Evolutionary conservation across 2,797 vertebrate species (phyloP), one percentile per base, ranked within the genome.

Genomic region (Acanthis flammea): DNA sequence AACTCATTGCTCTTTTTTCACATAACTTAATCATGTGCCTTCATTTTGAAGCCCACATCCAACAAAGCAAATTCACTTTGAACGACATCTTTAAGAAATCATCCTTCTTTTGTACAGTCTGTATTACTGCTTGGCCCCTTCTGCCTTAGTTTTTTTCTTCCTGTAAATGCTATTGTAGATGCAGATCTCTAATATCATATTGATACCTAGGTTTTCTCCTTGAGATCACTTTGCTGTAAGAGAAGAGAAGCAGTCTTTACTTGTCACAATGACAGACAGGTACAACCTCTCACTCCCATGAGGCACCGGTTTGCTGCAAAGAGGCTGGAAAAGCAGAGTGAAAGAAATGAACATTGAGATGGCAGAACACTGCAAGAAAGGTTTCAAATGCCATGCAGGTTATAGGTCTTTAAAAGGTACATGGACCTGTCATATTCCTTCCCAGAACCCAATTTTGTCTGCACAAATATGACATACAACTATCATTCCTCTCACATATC

Each of bases 21-120:
- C 19, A 18, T 70, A 72, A 62, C 21, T 48, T 93, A 86, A 82
- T 88, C 45, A 47, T 27, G 19, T 8, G 19, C 63, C 55, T 75
- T 92, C 66, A 57, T 89, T 94, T 91, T 6, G 6, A 82, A 91
- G 24, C 60, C 51, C 19, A 45, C 44, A 63, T 85, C 30, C 35
- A 70, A 53, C 61, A 92, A 66, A 27, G 21, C 44, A 75, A 86
- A 45, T 61, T 86, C 58, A 50, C 42, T 90, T 92, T 86, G 88
- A 88, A 54, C 0, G 1, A 7, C 28, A 45, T 55, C n/a, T 58
- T 79, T 81, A 79, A 79, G 82, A 72, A 88, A 79, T 62, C 44
- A 37, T 75, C 33, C n/a, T 53, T 42, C 28, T 60, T 60, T 41
- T 61, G 9, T 57, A 45, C 1, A 5, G 15, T 37, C 41, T 57